Percentiles rank a stretch among this genome's conserved stretches.
These are phyloP conservation scores for Psilopogon haemacephalus DNA, from an alignment of 2,113 vertebrate species.

Conservation along the genomic window DNA sequence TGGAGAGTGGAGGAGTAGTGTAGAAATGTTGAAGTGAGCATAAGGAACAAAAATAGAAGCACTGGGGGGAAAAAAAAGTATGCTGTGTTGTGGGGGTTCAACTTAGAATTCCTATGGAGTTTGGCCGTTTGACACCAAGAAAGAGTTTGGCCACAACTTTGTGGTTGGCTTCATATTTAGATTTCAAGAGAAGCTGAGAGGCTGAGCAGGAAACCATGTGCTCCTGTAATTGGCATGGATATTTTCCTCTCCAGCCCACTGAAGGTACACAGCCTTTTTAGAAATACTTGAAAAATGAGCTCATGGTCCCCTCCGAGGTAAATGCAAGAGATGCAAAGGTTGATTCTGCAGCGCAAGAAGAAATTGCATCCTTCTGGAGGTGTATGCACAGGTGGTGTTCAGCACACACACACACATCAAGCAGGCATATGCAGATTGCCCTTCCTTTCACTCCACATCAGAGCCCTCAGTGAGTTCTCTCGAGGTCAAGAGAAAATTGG, in stretches of 20 bases:
- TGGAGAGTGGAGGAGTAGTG: not conserved
- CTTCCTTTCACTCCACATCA: not conserved
- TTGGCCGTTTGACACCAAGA: not conserved
- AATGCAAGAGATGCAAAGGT: not conserved
- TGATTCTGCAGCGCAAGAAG: not conserved
- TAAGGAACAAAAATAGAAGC: not conserved
- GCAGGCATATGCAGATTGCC: not conserved
- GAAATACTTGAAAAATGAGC: not conserved
- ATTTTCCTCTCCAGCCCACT: not conserved
- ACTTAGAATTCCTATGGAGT: not conserved
- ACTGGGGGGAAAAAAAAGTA: not conserved
- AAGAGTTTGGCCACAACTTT: not conserved
- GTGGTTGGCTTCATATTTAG: not conserved
- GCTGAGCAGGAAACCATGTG: not conserved
- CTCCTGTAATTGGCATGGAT: not conserved
- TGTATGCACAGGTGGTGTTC: not conserved
- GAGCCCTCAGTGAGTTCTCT: slow-evolving; percentile 32
- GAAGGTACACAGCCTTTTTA: not conserved
- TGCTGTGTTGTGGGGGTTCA: not conserved
- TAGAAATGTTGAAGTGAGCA: not conserved
- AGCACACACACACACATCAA: not conserved
- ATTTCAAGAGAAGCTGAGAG: not conserved
- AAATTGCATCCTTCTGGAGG: not conserved
- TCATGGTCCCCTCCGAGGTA: not conserved
- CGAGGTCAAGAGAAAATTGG: slow-evolving; percentile 21